Conservation (phyloP, 2,888 invertebrate genomes). For the Caenorhabditis angaria region DNA sequence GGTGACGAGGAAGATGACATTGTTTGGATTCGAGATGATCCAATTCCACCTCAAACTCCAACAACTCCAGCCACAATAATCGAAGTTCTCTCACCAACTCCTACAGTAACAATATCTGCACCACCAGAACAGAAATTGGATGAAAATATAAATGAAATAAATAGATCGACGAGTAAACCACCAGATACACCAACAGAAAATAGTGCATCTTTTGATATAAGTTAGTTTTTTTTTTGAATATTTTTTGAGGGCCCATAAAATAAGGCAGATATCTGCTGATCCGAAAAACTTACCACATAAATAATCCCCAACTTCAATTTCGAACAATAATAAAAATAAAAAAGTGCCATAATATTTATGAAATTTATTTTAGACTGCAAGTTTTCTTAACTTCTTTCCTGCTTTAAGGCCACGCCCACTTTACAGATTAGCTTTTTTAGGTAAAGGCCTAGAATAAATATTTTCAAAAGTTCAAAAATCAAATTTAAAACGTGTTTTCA, state of each 20-base stretch:
- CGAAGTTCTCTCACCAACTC: conserved; percentile 29
- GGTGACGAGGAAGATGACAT: neutral
- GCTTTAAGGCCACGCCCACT: too few species aligned
- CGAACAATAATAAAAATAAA: too few species aligned
- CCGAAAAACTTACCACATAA: too few species aligned
- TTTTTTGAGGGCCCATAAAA: too few species aligned
- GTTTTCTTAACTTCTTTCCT: too few species aligned
- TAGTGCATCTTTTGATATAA: conserved; percentile 39
- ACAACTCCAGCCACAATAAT: conserved; percentile 37
- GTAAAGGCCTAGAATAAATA: neutral
- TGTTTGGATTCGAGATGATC: neutral
- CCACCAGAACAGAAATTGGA: neutral
- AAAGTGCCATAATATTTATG: too few species aligned
- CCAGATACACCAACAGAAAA: conserved; percentile 9
- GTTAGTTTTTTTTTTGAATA: conserved; percentile 13
- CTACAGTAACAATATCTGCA: conserved; percentile 15
- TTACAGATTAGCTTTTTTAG: too few species aligned
- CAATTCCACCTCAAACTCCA: conserved; percentile 12
- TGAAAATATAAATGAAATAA: neutral
- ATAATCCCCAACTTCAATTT: neutral
- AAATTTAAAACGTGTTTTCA: conserved; percentile 5
- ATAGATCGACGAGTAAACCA: neutral
- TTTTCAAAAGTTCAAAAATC: neutral
- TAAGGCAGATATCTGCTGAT: too few species aligned
- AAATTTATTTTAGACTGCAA: too few species aligned